Base-by-base conservation (phyloP, 2,888 invertebrate species). In the Dione juno region DNA sequence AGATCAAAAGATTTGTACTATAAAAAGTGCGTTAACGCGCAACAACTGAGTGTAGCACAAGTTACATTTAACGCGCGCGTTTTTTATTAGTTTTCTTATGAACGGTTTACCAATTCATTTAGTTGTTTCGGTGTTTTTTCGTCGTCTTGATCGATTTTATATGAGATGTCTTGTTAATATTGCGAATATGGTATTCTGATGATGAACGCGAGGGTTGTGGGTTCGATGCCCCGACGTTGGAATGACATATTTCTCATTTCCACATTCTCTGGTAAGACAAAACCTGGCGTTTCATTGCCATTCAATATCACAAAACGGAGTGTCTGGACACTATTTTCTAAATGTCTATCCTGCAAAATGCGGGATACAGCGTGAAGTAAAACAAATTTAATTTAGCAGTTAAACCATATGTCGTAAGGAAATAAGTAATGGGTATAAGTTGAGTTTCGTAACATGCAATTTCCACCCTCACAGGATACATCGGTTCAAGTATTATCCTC, bases 1-100 rank as follows among this genome's bases (percentile, higher is more conserved):
- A 92, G 86, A 92, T 93, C 93, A 93, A 93, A 92, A 88, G 89
- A 83, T 79, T 80, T 71, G 78, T 80, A 77, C 84, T 86, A 84
- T 88, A 90, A 92, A 91, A 93, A 92, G 90, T 82, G 88, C 81
- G 86, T 90, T 90, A 86, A 91, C 91, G 90, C 87, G 87, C 88
- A 89, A 89, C 89, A 89, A 89, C 88, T 89, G 86, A 86, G 89
- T 89, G 84, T 81, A 83, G 79, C 79, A 75, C 76, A 74, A 81
- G 78, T 80, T 64, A 64, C 64, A 50, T 64, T 45, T 63, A 63
- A 63, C 35, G 63, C 48, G 7, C 35, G 21, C n/a, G 8, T 37
- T 45, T 45, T 63, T 64, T 50, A 64, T 64, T 50, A 37, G 53
- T 53, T 66, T 66, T 66, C 53, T 41, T 19, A 54, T 43, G 19